These are phyloP conservation scores for Drosophila arawakana DNA, from an alignment of 1,140 invertebrate species.

Conservation along the genomic window DNA sequence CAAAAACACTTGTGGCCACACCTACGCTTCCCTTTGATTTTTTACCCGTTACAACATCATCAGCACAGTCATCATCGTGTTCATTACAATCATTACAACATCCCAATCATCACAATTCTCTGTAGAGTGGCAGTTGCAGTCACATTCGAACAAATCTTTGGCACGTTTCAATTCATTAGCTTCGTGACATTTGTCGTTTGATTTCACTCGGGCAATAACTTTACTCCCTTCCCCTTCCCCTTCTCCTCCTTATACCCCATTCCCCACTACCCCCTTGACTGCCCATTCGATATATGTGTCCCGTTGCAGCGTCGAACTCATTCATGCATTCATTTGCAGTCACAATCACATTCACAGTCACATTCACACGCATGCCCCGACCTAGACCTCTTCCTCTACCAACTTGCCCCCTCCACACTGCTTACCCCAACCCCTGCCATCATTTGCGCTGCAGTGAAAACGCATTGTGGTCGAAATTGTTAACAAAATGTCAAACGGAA, in stretches of 20 bases:
- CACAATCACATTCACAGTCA: constrained; percentile 72
- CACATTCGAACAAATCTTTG: constrained; percentile 63
- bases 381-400: not conserved
- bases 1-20: constrained; percentile 24
- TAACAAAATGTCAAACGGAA: constrained; percentile 83
- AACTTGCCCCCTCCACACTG: not conserved
- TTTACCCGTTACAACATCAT: constrained; percentile 24
- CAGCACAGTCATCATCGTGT: constrained; percentile 22
- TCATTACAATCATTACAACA: not conserved
- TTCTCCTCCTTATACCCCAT: not conserved
- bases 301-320: constrained; percentile 51
- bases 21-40: constrained; percentile 9
- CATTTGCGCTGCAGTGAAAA: constrained; percentile 68
- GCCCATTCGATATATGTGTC: constrained; percentile 22
- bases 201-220: constrained; percentile 74
- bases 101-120: constrained; percentile 23
- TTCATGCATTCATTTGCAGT: constrained; percentile 78
- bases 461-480: constrained; percentile 83
- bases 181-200: constrained; percentile 81
- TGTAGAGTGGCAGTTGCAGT: constrained; percentile 34
- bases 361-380: constrained; percentile 40
- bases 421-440: not conserved
- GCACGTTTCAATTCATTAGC: constrained; percentile 82
- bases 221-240: not conserved
- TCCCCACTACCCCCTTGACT: constrained; percentile 1